Percentiles rank a stretch among this genome's conserved stretches.
Conservation (phyloP, 2,113 vertebrate genomes). For the Fulica atra region DNA sequence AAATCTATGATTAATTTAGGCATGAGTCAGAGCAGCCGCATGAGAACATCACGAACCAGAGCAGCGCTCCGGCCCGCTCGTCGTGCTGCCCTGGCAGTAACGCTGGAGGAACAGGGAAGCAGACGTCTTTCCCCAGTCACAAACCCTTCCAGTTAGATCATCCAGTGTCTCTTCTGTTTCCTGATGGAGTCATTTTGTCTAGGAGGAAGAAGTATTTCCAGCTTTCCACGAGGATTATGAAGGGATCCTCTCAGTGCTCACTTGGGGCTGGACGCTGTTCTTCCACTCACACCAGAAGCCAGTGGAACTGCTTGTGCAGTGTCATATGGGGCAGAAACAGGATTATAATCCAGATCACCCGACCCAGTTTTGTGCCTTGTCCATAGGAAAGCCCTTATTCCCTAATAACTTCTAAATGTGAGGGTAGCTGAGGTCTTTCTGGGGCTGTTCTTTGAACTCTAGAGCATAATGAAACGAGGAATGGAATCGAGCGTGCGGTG, state of each 20-base stretch:
- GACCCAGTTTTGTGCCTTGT: not conserved
- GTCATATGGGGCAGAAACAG: accelerated
- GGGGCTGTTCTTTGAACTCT: not conserved
- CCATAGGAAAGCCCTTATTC: not conserved
- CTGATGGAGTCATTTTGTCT: not conserved
- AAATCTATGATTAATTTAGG: not conserved
- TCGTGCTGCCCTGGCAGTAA: not conserved
- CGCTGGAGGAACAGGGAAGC: not conserved
- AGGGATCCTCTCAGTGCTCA: not conserved
- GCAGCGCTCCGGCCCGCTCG: accelerated
- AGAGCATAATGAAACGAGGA: not conserved
- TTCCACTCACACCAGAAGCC: not conserved
- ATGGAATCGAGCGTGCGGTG: not conserved
- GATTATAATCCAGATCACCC: accelerated
- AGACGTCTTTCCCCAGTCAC: accelerated
- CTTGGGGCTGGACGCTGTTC: not conserved
- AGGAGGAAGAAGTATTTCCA: not conserved
- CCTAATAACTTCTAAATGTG: not conserved
- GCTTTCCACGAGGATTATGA: not conserved
- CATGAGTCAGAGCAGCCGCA: not conserved
- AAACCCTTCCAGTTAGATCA: not conserved
- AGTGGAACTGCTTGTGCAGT: not conserved
- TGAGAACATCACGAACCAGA: accelerated
- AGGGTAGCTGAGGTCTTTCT: not conserved
- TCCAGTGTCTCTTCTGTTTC: accelerated